Percentiles rank a stretch among this genome's conserved stretches.
These are phyloP conservation scores for Hirtodrosophila trivittata DNA, from an alignment of 2,888 invertebrate genomes.

Conservation along the genomic window DNA sequence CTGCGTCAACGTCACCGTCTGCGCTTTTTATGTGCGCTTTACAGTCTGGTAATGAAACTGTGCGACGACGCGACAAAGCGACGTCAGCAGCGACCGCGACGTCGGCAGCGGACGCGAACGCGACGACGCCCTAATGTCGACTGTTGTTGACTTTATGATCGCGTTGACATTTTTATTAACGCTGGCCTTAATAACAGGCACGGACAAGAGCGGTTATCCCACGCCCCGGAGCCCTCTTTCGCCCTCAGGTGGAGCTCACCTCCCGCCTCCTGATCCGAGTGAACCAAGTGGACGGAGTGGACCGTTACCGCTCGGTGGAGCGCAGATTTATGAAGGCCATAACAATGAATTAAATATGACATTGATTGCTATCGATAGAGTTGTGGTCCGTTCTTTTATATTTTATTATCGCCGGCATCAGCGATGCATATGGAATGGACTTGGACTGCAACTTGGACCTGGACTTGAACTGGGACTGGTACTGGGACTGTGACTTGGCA, in stretches of 20 bases:
- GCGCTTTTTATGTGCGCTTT: constrained; percentile 70
- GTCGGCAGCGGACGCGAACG: constrained; percentile 8
- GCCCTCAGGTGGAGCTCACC: neutral
- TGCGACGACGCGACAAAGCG: constrained; percentile 2
- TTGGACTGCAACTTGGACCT: no score
- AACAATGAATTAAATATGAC: constrained; percentile 78
- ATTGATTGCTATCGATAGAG: constrained; percentile 75
- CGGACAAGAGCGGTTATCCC: constrained; percentile 26
- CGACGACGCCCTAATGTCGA: constrained; percentile 64
- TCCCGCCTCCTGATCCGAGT: neutral
- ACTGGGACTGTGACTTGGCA: constrained; percentile 20
- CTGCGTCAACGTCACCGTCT: constrained; percentile 26
- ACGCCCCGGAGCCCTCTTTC: neutral
- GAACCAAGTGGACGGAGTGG: neutral
- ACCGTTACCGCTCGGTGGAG: constrained; percentile 20
- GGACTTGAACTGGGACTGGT: no score
- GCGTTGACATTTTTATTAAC: constrained; percentile 78
- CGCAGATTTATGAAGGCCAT: constrained; percentile 75
- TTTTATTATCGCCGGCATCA: constrained; percentile 58
- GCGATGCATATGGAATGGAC: constrained; percentile 61
- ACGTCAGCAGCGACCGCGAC: constrained; percentile 8
- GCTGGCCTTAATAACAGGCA: constrained; percentile 58
- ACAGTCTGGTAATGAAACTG: constrained; percentile 58
- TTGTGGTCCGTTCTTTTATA: constrained; percentile 54
- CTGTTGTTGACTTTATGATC: constrained; percentile 65